Base-by-base conservation (phyloP, 2,888 invertebrate genomes). In the Campoplex capitator region DNA sequence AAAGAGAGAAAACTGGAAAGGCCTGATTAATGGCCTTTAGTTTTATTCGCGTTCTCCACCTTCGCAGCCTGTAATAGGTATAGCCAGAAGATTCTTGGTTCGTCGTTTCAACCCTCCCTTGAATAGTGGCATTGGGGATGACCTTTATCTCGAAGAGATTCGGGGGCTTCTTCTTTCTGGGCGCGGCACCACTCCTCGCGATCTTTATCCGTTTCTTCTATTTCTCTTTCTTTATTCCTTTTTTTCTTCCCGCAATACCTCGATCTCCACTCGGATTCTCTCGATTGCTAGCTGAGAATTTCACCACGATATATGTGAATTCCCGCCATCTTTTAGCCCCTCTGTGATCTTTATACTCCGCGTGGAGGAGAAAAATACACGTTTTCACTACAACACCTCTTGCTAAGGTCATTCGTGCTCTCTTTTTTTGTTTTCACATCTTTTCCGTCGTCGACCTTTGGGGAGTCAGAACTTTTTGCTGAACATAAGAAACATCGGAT, bases 1-100 rank as follows among this genome's bases (percentile, higher is more conserved):
- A 91, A 91, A 86, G 65, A 70, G 88, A 90, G 91, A 90, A 91
- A 91, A 91, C 92, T 70, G 54, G 84, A 76, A 90, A 91, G 92
- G 90, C 90, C 92, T 93, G 93, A 93, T 94, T 93, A 93, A 93
- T 93, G 92, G 92, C 90, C 91, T 90, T 92, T 92, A 92, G 92
- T 92, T 93, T 93, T 93, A 93, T 93, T 93, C 91, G 90, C 89
- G 67, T 87, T 79, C 85, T 54, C 70, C 71, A 71, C 42, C 78
- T 75, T 78, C 65, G 51, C 74, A 32, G 35, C 56, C 62, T 83
- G 62, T 80, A 86, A 84, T 87, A 71, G 77, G 78, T 78, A 82
- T 73, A 79, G 67, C 70, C 54, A 62, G 56, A 35, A 67, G 35
- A 74, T 62, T 71, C 74, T 81, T 73, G 73, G 76, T 80, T 84